Percentiles rank a stretch among this genome's conserved stretches.
phyloP scores from a whole-genome alignment of 2,888 invertebrate species.

The Stenodema calcarata region DNA sequence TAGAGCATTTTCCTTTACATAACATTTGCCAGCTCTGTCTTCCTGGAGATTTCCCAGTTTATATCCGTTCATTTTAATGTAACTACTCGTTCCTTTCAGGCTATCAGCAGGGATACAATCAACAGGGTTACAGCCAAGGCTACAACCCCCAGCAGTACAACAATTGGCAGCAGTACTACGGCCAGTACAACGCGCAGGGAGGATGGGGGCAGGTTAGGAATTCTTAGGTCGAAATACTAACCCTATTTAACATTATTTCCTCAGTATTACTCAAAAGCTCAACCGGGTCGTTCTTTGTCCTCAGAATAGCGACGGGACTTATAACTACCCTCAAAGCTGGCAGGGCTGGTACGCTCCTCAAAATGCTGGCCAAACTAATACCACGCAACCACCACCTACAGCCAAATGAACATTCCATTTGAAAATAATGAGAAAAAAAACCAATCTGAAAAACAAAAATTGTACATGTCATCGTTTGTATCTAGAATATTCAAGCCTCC shows the following conservation, averaged over 20 bases:
- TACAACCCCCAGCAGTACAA: constrained; percentile 48
- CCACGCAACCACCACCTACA: constrained; percentile 25
- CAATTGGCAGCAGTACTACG: constrained; percentile 40
- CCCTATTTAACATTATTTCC: not conserved
- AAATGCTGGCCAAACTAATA: constrained; percentile 34
- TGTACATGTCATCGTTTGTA: constrained; percentile 39
- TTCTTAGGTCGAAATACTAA: not conserved
- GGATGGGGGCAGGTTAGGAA: constrained; percentile 46
- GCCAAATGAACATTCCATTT: constrained; percentile 45
- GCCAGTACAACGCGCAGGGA: constrained; percentile 31
- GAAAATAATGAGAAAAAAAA: not conserved
- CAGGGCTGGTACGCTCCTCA: constrained; percentile 49
- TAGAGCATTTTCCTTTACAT: too few species aligned
- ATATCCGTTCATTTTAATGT: not conserved
- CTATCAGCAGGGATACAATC: constrained; percentile 37
- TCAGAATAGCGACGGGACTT: constrained; percentile 52
- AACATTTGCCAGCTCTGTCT: too few species aligned
- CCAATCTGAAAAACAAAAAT: not conserved
- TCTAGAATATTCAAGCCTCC: not conserved
- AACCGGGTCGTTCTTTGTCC: not conserved
- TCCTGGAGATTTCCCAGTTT: not conserved
- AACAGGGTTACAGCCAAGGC: constrained; percentile 48
- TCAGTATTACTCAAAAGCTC: not conserved
- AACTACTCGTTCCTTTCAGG: not conserved
- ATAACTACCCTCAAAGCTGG: constrained; percentile 51